Evolutionary conservation across 2,113 vertebrate species (phyloP), one percentile per base, ranked within the genome.

Genomic region (Vanacampus margaritifer): DNA sequence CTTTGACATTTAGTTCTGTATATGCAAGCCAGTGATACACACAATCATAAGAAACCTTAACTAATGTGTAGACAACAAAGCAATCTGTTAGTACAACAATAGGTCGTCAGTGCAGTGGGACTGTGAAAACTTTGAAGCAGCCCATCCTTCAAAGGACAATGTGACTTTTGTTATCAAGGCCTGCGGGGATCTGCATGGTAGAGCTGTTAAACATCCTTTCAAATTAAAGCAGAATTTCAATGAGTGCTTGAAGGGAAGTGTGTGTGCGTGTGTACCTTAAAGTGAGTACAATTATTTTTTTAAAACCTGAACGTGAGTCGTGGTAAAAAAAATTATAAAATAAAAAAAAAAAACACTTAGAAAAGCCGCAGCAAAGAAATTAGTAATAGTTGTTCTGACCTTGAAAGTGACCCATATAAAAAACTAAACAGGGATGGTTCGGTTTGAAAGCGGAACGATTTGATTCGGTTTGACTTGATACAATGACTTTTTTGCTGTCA

Each of bases 191-290:
- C 80, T 69, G 79, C 80, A 72, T 71, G 72, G 72, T 54, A 72
- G 64, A 73, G 83, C 83, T 79, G 63, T 89, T 83, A 85, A 90
- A 86, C 73, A 79, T 68, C 58, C 74, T 57, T 74, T 82, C 46
- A 80, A 89, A 87, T 83, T 77, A 84, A 87, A 83, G 68, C 53
- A 58, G 68, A 66, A 69, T 80, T 75, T 61, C 39, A 88, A 87
- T 87, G 83, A 86, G 71, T 62, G 67, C 67, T 81, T 79, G 53
- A 78, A 86, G 72, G 68, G 69, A 72, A 75, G 3, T 60, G 35
- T 65, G 71, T 68, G 74, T 45, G 76, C 73, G 53, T 24, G 54
- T 68, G 66, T 75, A 39, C 39, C 7, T 41, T 10, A 74, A 39
- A 19, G 28, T 67, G 88, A 87, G 78, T 81, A 62, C 79, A 80